Conservation (phyloP, 2,797 vertebrate species). For the Scarus forsteni region DNA sequence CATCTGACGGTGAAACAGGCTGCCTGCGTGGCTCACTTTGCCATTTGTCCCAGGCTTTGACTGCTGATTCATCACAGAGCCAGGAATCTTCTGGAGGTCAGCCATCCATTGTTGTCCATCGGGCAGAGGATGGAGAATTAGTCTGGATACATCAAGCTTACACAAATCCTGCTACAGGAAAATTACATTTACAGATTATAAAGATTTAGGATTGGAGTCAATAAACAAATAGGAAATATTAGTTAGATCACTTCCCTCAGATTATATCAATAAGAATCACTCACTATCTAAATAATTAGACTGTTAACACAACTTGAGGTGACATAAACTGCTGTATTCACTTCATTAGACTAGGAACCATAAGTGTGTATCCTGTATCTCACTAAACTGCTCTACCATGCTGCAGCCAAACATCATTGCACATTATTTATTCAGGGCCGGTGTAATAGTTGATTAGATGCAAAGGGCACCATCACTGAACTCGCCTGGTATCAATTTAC, state of each 20-base stretch:
- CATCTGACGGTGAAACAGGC: slow-evolving; percentile 44
- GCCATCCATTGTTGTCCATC: slow-evolving; percentile 43
- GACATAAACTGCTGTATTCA: slow-evolving; percentile 36
- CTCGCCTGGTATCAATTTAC: slow-evolving; percentile 50
- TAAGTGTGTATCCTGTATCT: slow-evolving; percentile 19
- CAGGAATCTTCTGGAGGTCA: slow-evolving; percentile 80
- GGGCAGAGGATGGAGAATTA: slow-evolving; percentile 27
- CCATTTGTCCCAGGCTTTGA: slow-evolving; percentile 77
- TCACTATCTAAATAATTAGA: slow-evolving; percentile 34
- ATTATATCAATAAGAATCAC: not conserved
- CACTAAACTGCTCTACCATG: slow-evolving; percentile 33
- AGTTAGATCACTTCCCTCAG: slow-evolving; percentile 1
- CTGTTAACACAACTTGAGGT: slow-evolving; percentile 8
- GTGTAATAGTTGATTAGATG: slow-evolving; percentile 28
- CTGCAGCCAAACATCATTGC: slow-evolving; percentile 27
- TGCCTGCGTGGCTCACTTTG: slow-evolving; percentile 75
- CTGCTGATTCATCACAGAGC: slow-evolving; percentile 87
- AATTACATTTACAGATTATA: slow-evolving; percentile 40
- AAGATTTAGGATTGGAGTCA: not conserved
- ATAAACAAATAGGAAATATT: slow-evolving; percentile 10
- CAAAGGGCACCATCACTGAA: slow-evolving; percentile 49
- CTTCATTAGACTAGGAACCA: slow-evolving; percentile 35
- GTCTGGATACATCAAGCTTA: slow-evolving; percentile 27
- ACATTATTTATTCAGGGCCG: slow-evolving; percentile 50
- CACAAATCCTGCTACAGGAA: slow-evolving; percentile 20